Evolutionary conservation across 2,113 vertebrate genomes (phyloP).

Genomic region (Cyprinus carpio): DNA sequence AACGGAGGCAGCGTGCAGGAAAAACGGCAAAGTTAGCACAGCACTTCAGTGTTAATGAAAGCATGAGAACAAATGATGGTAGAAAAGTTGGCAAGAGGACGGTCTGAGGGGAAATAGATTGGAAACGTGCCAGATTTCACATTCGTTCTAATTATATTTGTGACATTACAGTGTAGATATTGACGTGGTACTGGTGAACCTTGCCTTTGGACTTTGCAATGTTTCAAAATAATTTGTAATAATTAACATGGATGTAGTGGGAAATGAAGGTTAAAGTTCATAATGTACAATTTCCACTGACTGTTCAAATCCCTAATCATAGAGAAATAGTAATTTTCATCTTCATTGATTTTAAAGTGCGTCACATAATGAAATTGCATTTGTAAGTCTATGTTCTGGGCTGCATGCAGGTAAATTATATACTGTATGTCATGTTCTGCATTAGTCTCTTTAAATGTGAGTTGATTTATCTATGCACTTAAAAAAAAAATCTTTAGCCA

Average conservation of each 20-base stretch:
- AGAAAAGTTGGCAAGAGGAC: slow-evolving; percentile 45
- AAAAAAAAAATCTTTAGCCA: neutral
- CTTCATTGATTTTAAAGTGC: slow-evolving; percentile 6
- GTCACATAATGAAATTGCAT: neutral
- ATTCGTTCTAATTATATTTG: slow-evolving; percentile 59
- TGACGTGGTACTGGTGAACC: slow-evolving; percentile 36
- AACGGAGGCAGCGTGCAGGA: slow-evolving; percentile 44
- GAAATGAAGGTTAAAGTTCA: slow-evolving; percentile 56
- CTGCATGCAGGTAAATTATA: neutral
- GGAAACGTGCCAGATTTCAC: slow-evolving; percentile 48
- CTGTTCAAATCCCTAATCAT: slow-evolving; percentile 17
- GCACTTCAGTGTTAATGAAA: slow-evolving; percentile 34
- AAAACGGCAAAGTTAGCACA: slow-evolving; percentile 62
- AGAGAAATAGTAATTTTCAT: neutral
- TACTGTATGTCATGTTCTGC: neutral
- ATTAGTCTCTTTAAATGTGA: neutral
- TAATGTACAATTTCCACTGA: neutral
- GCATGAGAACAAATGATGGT: slow-evolving; percentile 34
- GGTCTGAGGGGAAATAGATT: slow-evolving; percentile 19
- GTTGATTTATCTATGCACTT: neutral
- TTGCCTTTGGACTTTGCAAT: slow-evolving; percentile 45
- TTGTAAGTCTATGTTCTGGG: neutral
- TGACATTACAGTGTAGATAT: slow-evolving; percentile 59
- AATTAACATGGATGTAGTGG: slow-evolving; percentile 56
- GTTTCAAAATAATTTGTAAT: slow-evolving; percentile 62